Base-by-base conservation (phyloP, 1,140 invertebrate species). In the Coelopa frigida region DNA sequence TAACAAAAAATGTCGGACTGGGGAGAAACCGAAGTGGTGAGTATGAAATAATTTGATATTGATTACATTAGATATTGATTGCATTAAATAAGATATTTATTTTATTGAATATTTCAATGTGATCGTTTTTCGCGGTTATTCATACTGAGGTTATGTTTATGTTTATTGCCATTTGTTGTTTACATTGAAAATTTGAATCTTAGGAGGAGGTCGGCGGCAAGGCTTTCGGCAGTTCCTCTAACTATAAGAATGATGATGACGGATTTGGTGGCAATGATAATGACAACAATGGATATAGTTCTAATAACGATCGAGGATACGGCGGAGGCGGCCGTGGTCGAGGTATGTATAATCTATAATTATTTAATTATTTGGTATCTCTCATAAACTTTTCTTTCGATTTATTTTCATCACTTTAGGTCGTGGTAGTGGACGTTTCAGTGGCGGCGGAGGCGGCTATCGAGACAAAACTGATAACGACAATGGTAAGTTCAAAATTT, bases 251-350 rank as follows among this genome's bases (percentile, higher is more conserved):
- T 23, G 27, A 17, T 1, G 31, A 31, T 18, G 24, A 43, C 12
- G 29, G 41, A 4, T 44, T 44, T 32, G 27, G 26, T 26, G 18
- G 7, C 44, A 57, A 60, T 41, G 56, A 56, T 40, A 24, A 44
- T 56, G 57, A 52, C 41, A 52, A 56, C 18, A 57, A 52, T 3
- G 52, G 49, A 5, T 40, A 59, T 5, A 57, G 61, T 17, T 51
- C 54, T 12, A 55, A 53, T 3, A 48, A 61, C 35, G 64, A 61
- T 1, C 53, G 66, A 2, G 58, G 59, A 2, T 45, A 60, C 5
- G 55, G 61, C 4, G 57, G 61, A 2, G 48, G 62, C 1, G 53
- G 58, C 5, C 31, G 61, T n/a, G 50, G 49, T 31, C 52, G 20
- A 48, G 41, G 55, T 15, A 50, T 50, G 5, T 52, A 33, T 21